These are phyloP conservation scores for Seriola dumerili DNA, from an alignment of 2,113 vertebrate genomes.

Conservation along the genomic window DNA sequence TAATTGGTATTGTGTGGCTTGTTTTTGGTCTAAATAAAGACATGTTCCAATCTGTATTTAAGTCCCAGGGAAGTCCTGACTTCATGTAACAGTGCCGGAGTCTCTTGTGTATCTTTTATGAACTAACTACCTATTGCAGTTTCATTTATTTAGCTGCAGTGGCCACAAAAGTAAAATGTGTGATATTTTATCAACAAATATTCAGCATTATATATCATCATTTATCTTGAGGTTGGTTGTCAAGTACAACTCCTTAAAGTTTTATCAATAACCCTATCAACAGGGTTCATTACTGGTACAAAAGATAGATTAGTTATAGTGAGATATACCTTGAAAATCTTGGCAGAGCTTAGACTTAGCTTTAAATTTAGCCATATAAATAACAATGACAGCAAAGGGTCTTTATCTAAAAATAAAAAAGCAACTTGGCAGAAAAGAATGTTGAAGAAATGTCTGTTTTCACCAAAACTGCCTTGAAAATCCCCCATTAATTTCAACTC, in stretches of 20 bases:
- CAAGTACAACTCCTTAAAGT: neutral
- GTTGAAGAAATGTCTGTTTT: neutral
- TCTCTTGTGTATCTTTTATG: neutral
- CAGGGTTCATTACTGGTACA: neutral
- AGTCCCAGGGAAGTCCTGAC: constrained; percentile 13
- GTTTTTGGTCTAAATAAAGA: constrained; percentile 35
- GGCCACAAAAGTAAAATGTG: neutral
- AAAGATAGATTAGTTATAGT: neutral
- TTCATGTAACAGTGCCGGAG: neutral
- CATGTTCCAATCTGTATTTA: constrained; percentile 24
- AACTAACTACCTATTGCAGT: neutral
- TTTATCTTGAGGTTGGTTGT: neutral
- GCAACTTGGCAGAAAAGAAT: neutral
- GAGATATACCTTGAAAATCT: neutral
- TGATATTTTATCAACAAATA: neutral
- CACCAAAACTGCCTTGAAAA: neutral
- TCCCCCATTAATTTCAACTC: constrained; percentile 5
- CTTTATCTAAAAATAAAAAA: neutral
- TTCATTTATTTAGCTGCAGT: neutral
- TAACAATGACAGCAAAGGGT: neutral
- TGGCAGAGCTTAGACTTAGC: neutral
- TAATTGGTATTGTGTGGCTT: constrained; percentile 30
- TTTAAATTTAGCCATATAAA: neutral
- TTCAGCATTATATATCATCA: neutral
- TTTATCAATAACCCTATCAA: neutral